These are phyloP conservation scores for Baccha elongata DNA, from an alignment of 2,888 invertebrate genomes.

Conservation along the genomic window DNA sequence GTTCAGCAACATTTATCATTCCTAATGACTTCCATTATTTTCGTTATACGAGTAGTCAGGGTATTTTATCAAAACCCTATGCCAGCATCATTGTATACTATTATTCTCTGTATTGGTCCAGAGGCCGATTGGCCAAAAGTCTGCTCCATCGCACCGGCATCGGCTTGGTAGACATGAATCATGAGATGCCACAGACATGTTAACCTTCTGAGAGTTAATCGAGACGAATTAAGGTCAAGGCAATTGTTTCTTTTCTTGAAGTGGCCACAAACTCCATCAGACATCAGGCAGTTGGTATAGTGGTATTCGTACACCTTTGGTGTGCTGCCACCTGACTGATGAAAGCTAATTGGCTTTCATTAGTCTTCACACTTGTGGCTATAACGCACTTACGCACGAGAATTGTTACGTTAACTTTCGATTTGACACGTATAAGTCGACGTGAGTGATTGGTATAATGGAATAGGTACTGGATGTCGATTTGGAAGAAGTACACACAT, in stretches of 20 bases:
- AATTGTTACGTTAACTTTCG: conserved; percentile 69
- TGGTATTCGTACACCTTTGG: conserved; percentile 50
- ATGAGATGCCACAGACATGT: conserved; percentile 73
- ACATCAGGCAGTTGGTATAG: conserved; percentile 22
- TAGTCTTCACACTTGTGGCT: conserved; percentile 71
- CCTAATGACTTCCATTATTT: conserved; percentile 73
- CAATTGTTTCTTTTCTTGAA: conserved; percentile 70
- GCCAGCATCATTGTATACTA: conserved; percentile 39
- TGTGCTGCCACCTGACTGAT: conserved; percentile 61
- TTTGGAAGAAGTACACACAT: conserved; percentile 30
- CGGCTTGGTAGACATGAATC: conserved; percentile 61
- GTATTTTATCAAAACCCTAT: conserved; percentile 69
- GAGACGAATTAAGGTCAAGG: conserved; percentile 71
- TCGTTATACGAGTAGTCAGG: conserved; percentile 43
- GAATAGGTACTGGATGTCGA: conserved; percentile 46
- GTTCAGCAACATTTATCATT: conserved; percentile 71
- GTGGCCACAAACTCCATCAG: not conserved
- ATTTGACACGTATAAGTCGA: conserved; percentile 71
- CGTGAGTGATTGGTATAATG: conserved; percentile 60
- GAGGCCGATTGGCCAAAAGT: conserved; percentile 6
- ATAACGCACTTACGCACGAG: conserved; percentile 66
- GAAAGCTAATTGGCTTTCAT: conserved; percentile 73
- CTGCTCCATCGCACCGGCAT: not conserved
- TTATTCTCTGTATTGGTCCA: conserved; percentile 19
- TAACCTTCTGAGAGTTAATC: conserved; percentile 72